These are phyloP conservation scores for Trichonephila inaurata DNA, from an alignment of 1,140 invertebrate genomes.

Conservation along the genomic window DNA sequence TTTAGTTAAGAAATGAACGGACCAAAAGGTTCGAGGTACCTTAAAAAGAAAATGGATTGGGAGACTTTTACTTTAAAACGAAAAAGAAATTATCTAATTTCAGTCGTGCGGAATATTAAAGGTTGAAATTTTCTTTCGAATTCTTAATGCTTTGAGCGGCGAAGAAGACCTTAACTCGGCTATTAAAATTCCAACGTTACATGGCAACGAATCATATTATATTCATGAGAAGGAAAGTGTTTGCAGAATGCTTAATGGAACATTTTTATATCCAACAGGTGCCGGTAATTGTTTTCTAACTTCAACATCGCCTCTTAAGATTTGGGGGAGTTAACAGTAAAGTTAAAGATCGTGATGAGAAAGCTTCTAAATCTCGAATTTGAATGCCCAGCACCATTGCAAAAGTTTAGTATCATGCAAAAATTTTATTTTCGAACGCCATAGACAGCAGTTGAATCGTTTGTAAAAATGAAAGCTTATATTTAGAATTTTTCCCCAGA, in stretches of 20 bases:
- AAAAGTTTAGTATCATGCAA: too few species aligned
- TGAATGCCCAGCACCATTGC: too few species aligned
- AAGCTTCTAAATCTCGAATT: too few species aligned
- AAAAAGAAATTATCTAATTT: not conserved
- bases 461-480: too few species aligned
- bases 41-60: too few species aligned
- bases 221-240: constrained; percentile 50
- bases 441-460: too few species aligned
- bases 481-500: too few species aligned
- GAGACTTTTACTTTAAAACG: not conserved
- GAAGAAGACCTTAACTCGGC: not conserved
- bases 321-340: too few species aligned
- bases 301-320: not conserved
- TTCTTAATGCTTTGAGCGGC: not conserved
- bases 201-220: constrained; percentile 19
- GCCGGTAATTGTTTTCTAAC: constrained; percentile 42
- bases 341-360: too few species aligned
- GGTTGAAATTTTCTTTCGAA: not conserved
- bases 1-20: too few species aligned
- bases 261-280: constrained; percentile 22
- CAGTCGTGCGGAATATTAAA: not conserved
- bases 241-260: constrained; percentile 43
- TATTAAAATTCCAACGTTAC: constrained; percentile 3
- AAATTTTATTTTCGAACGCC: too few species aligned
- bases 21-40: too few species aligned